Evolutionary conservation across 2,113 vertebrate genomes (phyloP).

Genomic region (Eretmochelys imbricata): DNA sequence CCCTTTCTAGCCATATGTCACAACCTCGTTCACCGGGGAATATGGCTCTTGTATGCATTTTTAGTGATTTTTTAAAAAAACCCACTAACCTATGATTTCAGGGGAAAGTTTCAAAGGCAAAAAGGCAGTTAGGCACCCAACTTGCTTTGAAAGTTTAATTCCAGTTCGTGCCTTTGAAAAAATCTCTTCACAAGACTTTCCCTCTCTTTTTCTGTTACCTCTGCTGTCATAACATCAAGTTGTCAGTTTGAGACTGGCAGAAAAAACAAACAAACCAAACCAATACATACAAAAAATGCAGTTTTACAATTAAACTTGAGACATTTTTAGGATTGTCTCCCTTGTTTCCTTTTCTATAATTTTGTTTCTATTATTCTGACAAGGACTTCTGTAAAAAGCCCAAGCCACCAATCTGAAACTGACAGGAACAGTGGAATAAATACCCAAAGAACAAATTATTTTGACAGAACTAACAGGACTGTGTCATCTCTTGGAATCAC

Average conservation of each 20-base stretch:
- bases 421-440: constrained; percentile 65
- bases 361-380: constrained; percentile 59
- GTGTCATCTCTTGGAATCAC: constrained; percentile 52
- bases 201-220: not conserved
- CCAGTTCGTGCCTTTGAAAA: not conserved
- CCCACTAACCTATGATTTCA: rapidly evolving
- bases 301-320: constrained; percentile 46
- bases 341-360: constrained; percentile 53
- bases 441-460: constrained; percentile 57
- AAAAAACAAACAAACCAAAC: not conserved
- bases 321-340: constrained; percentile 39
- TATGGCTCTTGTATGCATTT: not conserved
- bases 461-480: constrained; percentile 59
- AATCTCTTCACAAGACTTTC: not conserved
- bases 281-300: constrained; percentile 17
- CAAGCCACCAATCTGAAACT: constrained; percentile 65
- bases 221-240: constrained; percentile 13
- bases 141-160: not conserved
- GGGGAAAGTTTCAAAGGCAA: not conserved
- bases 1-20: too few relatives aligned
- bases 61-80: not conserved
- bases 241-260: constrained; percentile 40
- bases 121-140: not conserved
- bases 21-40: not conserved
- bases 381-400: constrained; percentile 61